Evolutionary conservation across 2,888 invertebrate species (phyloP), one percentile per base, ranked within the genome.

Genomic region (Lagria hirta): DNA sequence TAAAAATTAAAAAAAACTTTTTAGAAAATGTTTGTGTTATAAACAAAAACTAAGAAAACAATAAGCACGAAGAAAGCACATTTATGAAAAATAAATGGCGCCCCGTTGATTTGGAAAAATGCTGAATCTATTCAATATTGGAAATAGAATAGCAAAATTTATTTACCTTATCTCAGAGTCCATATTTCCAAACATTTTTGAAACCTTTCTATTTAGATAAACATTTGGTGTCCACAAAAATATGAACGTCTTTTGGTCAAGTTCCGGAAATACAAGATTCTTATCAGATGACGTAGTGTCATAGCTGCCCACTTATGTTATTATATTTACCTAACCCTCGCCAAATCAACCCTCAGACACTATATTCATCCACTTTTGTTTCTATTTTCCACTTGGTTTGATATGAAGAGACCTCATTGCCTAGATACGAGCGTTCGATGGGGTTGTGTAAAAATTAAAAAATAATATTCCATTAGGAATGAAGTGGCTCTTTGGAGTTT

Each of bases 221-320:
- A 66, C 62, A 58, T 60, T 61, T 58, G 59, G 58, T 60, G 54
- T 59, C 55, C 59, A 55, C 48, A 57, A 65, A 69, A 64, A 68
- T 68, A 68, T 63, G 62, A 60, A 53, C 64, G 64, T 62, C 68
- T 66, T 69, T 66, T 70, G 69, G 70, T 68, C 69, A 69, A 54
- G 60, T 43, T 37, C 62, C 62, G 70, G 70, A 71, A 71, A 71
- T 71, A 69, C 69, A 68, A 71, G 70, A 71, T 71, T 60, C 49
- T 58, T 70, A 71, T 71, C 70, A 57, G 44, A 49, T 66, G 61
- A 67, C 63, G 63, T 65, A 65, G 64, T 64, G 64, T 61, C 63
- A 57, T 60, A 56, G 54, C 60, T 61, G 66, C 60, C 64, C 66
- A 64, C 60, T 60, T 51, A 57, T 56, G 61, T 63, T 62, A 60